These are phyloP conservation scores for Amblyjoppa fuscipennis DNA, from an alignment of 2,888 invertebrate genomes.

Conservation along the genomic window DNA sequence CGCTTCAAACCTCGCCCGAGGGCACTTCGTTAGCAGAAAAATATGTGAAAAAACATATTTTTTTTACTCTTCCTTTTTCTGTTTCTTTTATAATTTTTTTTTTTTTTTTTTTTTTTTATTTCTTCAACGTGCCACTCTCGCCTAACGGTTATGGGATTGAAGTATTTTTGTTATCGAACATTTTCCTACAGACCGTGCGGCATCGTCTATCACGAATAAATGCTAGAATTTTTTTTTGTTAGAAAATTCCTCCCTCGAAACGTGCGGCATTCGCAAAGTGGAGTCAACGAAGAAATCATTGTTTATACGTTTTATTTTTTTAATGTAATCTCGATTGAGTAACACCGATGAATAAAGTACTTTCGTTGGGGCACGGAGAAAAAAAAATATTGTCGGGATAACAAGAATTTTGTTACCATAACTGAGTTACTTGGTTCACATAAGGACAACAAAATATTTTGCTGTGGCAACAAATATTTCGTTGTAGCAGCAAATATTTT, in stretches of 20 bases:
- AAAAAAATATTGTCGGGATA: too few species aligned
- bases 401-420: too few species aligned
- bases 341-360: too few species aligned
- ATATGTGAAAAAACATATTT: conserved; percentile 50
- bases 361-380: background rate
- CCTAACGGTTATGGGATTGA: conserved; percentile 39
- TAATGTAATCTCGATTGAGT: too few species aligned
- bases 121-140: conserved; percentile 24
- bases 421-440: too few species aligned
- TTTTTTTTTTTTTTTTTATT: conserved; percentile 16
- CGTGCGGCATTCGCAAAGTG: background rate
- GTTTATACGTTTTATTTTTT: background rate
- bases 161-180: conserved; percentile 44
- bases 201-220: background rate
- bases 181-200: background rate
- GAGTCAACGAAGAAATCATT: background rate
- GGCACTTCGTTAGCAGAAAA: conserved; percentile 72
- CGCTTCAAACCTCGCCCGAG: conserved; percentile 62
- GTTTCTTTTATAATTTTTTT: conserved; percentile 22
- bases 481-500: too few species aligned
- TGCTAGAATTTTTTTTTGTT: background rate
- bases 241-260: too few species aligned
- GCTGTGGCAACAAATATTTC: too few species aligned
- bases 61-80: conserved; percentile 6
- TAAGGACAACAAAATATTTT: too few species aligned